These are phyloP conservation scores for Variabilichromis moorii DNA, from an alignment of 2,113 vertebrate genomes.

Conservation along the genomic window DNA sequence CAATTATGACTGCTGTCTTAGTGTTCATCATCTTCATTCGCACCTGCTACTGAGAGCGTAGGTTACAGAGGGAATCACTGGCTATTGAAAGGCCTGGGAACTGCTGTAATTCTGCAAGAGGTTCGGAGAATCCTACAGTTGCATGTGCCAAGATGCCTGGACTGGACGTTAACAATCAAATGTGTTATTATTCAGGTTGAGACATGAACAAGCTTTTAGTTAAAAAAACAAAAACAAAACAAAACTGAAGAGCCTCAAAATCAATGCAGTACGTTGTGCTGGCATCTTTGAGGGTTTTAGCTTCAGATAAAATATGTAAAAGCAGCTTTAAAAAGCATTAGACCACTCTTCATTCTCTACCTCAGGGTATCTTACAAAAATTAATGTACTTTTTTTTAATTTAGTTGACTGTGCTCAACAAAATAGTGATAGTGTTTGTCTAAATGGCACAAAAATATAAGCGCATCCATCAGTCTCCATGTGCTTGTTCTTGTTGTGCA, in stretches of 20 bases:
- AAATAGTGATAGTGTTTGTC: background rate
- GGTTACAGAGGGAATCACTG: background rate
- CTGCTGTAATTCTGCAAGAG: background rate
- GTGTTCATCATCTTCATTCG: constrained; percentile 66
- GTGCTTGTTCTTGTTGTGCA: background rate
- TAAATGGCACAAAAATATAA: background rate
- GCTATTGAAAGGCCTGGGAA: background rate
- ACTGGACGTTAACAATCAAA: background rate
- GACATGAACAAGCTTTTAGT: background rate
- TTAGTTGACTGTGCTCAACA: background rate
- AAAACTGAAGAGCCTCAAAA: background rate
- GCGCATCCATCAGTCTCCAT: background rate
- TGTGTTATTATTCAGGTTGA: background rate
- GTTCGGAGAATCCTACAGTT: background rate
- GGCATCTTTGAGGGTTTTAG: background rate
- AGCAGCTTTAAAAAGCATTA: background rate
- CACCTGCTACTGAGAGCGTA: constrained; percentile 58
- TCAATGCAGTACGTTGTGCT: background rate
- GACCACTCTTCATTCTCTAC: background rate
- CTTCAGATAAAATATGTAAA: background rate
- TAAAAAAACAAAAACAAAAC: background rate
- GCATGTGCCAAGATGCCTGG: background rate
- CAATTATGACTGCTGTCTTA: constrained; percentile 72
- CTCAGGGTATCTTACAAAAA: background rate
- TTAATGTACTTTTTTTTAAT: background rate